Evolutionary conservation across 2,888 invertebrate species (phyloP).

Genomic region (Ormia ochracea): DNA sequence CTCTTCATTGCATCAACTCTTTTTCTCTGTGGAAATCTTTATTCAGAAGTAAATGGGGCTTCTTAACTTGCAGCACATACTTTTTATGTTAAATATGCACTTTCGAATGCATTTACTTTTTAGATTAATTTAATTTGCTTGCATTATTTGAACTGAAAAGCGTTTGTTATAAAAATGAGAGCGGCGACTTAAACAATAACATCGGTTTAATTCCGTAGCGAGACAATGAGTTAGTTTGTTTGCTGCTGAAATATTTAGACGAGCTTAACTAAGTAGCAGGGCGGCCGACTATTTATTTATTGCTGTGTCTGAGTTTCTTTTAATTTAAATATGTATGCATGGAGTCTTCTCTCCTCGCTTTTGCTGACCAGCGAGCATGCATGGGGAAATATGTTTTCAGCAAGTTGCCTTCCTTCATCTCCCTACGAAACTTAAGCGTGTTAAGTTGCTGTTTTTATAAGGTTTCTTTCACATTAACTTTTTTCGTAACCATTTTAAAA

Average conservation of each 20-base stretch:
- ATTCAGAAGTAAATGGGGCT: background rate
- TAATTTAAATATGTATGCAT: slow-evolving; percentile 10
- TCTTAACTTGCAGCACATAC: background rate
- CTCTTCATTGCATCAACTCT: background rate
- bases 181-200: slow-evolving; percentile 25
- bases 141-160: background rate
- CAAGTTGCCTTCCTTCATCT: slow-evolving; percentile 9
- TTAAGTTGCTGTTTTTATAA: slow-evolving; percentile 48
- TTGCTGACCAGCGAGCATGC: slow-evolving; percentile 44
- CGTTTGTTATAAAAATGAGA: background rate
- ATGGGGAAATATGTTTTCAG: slow-evolving; percentile 45
- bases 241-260: slow-evolving; percentile 10
- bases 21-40: background rate
- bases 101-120: background rate
- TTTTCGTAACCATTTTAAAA: too few relatives aligned
- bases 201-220: slow-evolving; percentile 23
- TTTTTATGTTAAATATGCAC: too few relatives aligned
- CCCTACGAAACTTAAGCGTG: too few relatives aligned
- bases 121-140: background rate
- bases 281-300: background rate
- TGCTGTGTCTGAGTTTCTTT: slow-evolving; percentile 1
- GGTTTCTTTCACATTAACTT: slow-evolving; percentile 52
- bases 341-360: background rate
- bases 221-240: slow-evolving; percentile 44
- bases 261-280: slow-evolving; percentile 18